A percentile compares a stretch with the other conserved stretches of the same genome.
phyloP scores from a whole-genome alignment of 1,140 invertebrate species.

The Sesamia nonagrioides region DNA sequence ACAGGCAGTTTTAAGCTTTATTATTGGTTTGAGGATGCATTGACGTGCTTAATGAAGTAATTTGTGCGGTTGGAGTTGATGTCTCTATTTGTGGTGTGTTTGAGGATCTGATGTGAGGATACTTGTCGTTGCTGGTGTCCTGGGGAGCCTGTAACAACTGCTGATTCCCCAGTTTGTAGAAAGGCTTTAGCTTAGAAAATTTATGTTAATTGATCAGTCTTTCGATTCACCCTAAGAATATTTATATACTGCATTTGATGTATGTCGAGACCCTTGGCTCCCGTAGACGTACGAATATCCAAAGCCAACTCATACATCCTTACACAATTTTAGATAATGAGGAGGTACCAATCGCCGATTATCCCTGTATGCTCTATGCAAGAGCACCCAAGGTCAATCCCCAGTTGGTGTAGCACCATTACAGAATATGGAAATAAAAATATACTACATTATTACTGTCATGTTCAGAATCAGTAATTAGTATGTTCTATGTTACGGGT shows the following conservation, averaged over 20 bases:
- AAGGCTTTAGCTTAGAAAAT: not conserved
- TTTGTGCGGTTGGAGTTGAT: constrained; percentile 16
- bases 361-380: too few relatives aligned
- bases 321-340: too few relatives aligned
- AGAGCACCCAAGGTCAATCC: too few relatives aligned
- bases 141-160: not conserved
- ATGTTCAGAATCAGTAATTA: too few relatives aligned
- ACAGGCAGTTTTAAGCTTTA: constrained; percentile 48
- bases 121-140: not conserved
- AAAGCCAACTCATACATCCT: too few relatives aligned
- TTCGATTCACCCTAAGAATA: not conserved
- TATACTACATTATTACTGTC: too few relatives aligned
- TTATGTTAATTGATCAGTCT: not conserved
- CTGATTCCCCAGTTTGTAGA: not conserved
- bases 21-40: constrained; percentile 42
- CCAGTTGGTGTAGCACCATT: too few relatives aligned
- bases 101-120: constrained; percentile 21
- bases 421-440: too few relatives aligned
- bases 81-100: constrained; percentile 15
- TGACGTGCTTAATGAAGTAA: constrained; percentile 38
- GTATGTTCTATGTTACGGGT: too few relatives aligned
- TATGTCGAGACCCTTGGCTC: too few relatives aligned
- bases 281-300: too few relatives aligned
- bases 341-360: too few relatives aligned
- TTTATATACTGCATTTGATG: not conserved